These are phyloP conservation scores for Telenomus remus DNA, from an alignment of 1,140 invertebrate species.

Conservation along the genomic window DNA sequence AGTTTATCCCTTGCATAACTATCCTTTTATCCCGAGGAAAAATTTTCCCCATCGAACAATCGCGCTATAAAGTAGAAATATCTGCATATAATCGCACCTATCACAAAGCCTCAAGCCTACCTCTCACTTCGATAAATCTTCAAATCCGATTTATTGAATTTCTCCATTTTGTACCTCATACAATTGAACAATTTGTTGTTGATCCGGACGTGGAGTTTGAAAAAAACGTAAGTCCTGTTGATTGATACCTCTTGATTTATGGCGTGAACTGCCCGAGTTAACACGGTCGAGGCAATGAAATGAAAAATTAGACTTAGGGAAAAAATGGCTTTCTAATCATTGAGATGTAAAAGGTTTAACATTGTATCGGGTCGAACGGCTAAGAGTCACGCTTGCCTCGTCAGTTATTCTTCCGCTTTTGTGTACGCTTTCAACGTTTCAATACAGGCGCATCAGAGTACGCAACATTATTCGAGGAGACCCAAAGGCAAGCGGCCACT, in stretches of 20 bases:
- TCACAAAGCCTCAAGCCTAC: too few species aligned
- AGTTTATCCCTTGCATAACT: conserved; percentile 14
- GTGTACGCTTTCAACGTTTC: conserved; percentile 66
- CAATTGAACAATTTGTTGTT: too few species aligned
- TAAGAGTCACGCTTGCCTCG: conserved; percentile 35
- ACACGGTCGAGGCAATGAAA: background rate
- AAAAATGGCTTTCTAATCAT: conserved; percentile 48
- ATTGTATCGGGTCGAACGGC: conserved; percentile 9
- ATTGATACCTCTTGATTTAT: conserved; percentile 4
- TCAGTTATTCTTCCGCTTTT: conserved; percentile 55
- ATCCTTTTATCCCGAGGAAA: background rate
- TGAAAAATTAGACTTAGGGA: conserved; percentile 3
- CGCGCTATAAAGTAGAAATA: conserved; percentile 4
- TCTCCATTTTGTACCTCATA: too few species aligned
- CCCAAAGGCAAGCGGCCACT: conserved; percentile 60
- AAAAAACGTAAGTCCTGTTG: too few species aligned
- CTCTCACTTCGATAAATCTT: too few species aligned
- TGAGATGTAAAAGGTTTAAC: conserved; percentile 35
- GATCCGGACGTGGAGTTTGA: too few species aligned
- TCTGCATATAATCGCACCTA: background rate
- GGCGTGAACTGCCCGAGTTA: background rate
- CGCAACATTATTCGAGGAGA: conserved; percentile 65
- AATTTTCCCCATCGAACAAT: conserved; percentile 7
- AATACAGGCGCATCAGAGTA: conserved; percentile 50
- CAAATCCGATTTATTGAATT: too few species aligned